Conservation (phyloP, 1,140 invertebrate species). For the Pissodes strobi region DNA sequence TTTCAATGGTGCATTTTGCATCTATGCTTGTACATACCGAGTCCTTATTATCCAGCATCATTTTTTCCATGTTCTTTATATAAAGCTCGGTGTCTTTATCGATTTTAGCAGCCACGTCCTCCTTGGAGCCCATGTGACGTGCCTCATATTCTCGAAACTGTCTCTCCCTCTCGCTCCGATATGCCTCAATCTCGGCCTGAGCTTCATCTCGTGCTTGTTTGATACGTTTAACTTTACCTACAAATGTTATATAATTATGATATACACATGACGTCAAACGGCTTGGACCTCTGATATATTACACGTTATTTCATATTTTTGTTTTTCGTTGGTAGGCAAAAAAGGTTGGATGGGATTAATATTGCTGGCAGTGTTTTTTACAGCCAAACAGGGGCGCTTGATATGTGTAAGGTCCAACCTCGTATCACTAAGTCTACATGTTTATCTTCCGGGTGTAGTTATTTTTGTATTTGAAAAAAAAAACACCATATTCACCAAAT, state of each 20-base stretch:
- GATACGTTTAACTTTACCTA: conserved; percentile 93
- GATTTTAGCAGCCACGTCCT: conserved; percentile 87
- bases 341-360: too few species aligned
- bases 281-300: too few species aligned
- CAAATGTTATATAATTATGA: neutral
- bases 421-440: too few species aligned
- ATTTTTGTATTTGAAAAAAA: too few species aligned
- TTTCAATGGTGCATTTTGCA: neutral
- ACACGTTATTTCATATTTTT: too few species aligned
- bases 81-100: conserved; percentile 82
- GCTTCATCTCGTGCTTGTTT: conserved; percentile 99
- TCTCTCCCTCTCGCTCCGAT: conserved; percentile 87
- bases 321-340: too few species aligned
- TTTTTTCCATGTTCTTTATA: conserved; percentile 82
- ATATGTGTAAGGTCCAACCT: too few species aligned
- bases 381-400: too few species aligned
- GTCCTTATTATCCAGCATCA: conserved; percentile 75
- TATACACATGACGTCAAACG: too few species aligned
- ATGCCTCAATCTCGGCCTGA: conserved; percentile 96
- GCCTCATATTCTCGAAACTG: conserved; percentile 92
- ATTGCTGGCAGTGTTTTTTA: too few species aligned
- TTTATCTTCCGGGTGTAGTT: too few species aligned
- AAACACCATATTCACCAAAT: too few species aligned
- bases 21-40: conserved; percentile 62
- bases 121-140: conserved; percentile 89